phyloP scores from a whole-genome alignment of 2,888 invertebrate genomes.

The Cryptocheilus praepositus region DNA sequence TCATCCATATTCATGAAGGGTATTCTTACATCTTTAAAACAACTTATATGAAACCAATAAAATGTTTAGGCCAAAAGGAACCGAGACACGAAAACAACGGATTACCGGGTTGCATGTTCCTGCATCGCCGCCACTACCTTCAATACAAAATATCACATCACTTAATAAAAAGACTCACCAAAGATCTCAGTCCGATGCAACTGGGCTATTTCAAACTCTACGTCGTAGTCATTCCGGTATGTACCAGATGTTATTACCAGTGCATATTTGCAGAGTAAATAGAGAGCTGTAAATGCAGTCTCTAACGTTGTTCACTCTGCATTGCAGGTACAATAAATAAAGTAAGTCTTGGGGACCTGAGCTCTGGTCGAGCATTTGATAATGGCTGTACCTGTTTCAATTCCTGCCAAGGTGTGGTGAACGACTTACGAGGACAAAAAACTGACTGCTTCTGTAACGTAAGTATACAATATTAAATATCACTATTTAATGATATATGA shows the following conservation, averaged over 20 bases:
- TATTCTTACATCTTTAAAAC: constrained; percentile 4
- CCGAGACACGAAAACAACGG: constrained; percentile 67
- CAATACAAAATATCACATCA: constrained; percentile 70
- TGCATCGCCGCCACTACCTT: constrained; percentile 69
- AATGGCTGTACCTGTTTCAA: constrained; percentile 95
- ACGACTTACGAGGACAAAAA: constrained; percentile 85
- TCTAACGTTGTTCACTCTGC: constrained; percentile 7
- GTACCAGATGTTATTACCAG: not conserved
- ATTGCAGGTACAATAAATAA: constrained; percentile 75
- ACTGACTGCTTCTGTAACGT: constrained; percentile 87
- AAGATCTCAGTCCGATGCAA: constrained; percentile 88
- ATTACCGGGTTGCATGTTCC: constrained; percentile 68
- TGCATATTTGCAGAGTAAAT: not conserved
- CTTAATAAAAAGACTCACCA: constrained; percentile 86
- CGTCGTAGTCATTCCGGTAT: constrained; percentile 74
- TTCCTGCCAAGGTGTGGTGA: constrained; percentile 87
- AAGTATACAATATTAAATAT: constrained; percentile 60
- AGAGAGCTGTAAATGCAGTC: not conserved
- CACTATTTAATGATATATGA: constrained; percentile 13
- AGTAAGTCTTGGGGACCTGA: constrained; percentile 90
- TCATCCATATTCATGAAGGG: too few relatives aligned
- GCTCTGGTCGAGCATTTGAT: constrained; percentile 96
- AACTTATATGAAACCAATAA: constrained; percentile 1
- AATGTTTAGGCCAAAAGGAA: constrained; percentile 71
- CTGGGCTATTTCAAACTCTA: constrained; percentile 79